Percentiles rank a stretch among this genome's conserved stretches.
These are phyloP conservation scores for Sapayoa aenigma DNA, from an alignment of 2,113 vertebrate species.

Conservation along the genomic window DNA sequence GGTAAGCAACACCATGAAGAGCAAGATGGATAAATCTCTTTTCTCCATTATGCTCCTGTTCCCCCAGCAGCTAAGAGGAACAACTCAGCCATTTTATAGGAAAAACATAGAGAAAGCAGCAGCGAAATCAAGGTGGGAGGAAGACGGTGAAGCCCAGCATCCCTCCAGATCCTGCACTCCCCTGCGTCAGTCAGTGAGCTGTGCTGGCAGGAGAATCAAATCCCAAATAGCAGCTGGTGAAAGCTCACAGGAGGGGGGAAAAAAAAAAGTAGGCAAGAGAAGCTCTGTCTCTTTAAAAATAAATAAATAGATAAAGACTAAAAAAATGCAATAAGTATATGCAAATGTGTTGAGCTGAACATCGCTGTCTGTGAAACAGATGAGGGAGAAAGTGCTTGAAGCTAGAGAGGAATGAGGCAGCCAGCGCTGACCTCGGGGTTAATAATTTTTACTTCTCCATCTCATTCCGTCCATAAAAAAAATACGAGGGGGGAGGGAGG, in stretches of 20 bases:
- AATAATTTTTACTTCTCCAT: slow-evolving; percentile 96
- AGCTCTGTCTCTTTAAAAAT: slow-evolving; percentile 65
- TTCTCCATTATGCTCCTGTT: not conserved
- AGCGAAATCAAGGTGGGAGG: not conserved
- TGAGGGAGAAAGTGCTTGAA: slow-evolving; percentile 87
- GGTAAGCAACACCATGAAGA: not conserved
- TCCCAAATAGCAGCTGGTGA: not conserved
- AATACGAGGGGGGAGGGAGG: not conserved
- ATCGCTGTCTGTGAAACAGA: slow-evolving; percentile 89
- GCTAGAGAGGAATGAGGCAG: slow-evolving; percentile 86
- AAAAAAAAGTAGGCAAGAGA: not conserved
- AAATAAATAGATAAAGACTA: slow-evolving; percentile 66
- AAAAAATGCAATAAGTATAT: slow-evolving; percentile 86
- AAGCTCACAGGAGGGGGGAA: not conserved
- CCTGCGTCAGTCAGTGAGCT: not conserved
- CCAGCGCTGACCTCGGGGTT: slow-evolving; percentile 88
- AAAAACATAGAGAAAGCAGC: not conserved
- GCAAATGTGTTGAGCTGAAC: slow-evolving; percentile 90
- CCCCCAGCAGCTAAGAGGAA: not conserved
- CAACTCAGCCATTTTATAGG: not conserved
- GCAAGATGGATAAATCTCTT: not conserved
- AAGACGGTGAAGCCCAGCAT: not conserved
- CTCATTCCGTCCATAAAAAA: slow-evolving; percentile 80
- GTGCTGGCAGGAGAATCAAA: not conserved
- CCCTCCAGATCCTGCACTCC: not conserved